Evolutionary conservation across 1,140 invertebrate genomes (phyloP).

Genomic region (Yoshiicerus persimilis): DNA sequence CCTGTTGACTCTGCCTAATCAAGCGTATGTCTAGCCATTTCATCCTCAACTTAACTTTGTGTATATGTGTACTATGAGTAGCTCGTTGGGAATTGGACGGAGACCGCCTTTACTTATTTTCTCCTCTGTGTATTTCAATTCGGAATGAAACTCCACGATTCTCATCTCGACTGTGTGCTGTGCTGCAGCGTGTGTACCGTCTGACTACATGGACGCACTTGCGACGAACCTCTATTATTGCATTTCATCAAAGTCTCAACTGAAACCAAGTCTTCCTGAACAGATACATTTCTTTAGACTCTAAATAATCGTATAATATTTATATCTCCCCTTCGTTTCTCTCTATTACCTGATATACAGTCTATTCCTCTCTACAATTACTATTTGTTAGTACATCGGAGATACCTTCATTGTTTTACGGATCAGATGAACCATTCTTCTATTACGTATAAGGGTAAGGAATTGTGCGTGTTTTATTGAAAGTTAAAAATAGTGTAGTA

Average conservation of each 20-base stretch:
- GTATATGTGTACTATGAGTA: neutral
- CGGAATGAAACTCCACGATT: neutral
- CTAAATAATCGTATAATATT: neutral
- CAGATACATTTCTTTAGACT: neutral
- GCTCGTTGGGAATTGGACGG: neutral
- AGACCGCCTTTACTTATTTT: constrained; percentile 1
- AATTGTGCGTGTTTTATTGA: no score
- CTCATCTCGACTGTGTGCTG: neutral
- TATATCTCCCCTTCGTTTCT: no score
- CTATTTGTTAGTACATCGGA: no score
- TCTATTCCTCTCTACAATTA: no score
- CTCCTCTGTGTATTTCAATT: neutral
- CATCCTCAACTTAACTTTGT: constrained; percentile 8
- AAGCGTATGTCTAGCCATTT: constrained; percentile 39
- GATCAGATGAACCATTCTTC: no score
- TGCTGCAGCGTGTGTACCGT: neutral
- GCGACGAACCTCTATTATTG: neutral
- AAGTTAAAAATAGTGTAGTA: no score
- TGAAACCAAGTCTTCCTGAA: neutral
- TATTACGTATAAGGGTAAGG: no score
- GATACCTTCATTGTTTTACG: no score
- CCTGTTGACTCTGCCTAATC: constrained; percentile 48
- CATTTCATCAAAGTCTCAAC: constrained; percentile 19
- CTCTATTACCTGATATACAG: no score
- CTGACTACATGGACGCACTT: neutral